Base-by-base conservation (phyloP, 2,888 invertebrate genomes). In the Plagodis pulveraria region DNA sequence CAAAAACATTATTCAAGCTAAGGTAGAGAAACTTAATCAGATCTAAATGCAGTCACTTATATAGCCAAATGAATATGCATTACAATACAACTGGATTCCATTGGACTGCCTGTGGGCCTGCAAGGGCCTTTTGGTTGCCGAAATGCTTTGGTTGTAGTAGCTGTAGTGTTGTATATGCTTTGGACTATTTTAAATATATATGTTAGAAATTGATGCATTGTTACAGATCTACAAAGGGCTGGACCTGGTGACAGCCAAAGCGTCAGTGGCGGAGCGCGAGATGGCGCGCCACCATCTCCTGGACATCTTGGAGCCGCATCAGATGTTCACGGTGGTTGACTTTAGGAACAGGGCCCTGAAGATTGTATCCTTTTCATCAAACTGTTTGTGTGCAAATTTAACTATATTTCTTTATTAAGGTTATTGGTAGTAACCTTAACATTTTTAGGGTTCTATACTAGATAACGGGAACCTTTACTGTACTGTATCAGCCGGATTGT, bases 231-330 rank as follows among this genome's bases (percentile, higher is more conserved):
- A 99, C 93, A 96, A 96, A 86, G 97, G 98, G 0, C 89, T 99
- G 75, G 96, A 99, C 79, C 96, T 99, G 74, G 95, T 97, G 70
- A 99, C 99, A 0, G 99, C 99, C 34, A 99, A 99, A 91, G 98
- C 98, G 0, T 97, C 97, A 0, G 82, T 78, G 32, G 95, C 96
- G 69, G 99, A 99, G 82, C 95, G 95, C 72, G 82, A 93, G 36
- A 84, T 93, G 71, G 96, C 95, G 0, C 95, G 94, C 0, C 99
- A 99, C 90, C 99, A 99, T 81, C 92, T 99, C 77, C 92, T 99
- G 64, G 97, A 98, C 81, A 95, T 98, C 62, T 87, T 98, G 57
- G 95, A 97, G 70, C 98, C 99, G 0, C 91, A 95, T 55, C 94
- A 95, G 76, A 94, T 94, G 63, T 98, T 95, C 84, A 97, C 96